Base-by-base conservation (phyloP, 2,113 vertebrate genomes). In the Pomatostomus ruficeps region DNA sequence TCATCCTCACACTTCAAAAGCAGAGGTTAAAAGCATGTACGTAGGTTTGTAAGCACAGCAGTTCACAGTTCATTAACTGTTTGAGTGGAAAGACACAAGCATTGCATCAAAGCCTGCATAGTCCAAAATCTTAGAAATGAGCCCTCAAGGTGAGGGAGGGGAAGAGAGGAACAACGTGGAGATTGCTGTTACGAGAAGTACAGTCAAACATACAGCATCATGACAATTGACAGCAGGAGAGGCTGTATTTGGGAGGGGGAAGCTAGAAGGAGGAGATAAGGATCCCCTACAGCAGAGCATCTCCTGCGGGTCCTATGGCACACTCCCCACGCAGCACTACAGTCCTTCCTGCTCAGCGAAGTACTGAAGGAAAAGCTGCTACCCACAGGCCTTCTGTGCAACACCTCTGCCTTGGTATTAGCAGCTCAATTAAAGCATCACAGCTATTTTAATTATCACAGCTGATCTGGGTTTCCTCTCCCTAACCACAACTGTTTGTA, bases 391-490 rank as follows among this genome's bases (percentile, higher is more conserved):
- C 33, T 90, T 54, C 84, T 28, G 36, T 12, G 15, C 63, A 90
- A 55, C 55, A 59, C 25, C 35, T 57, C 35, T 61, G 17, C 54
- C 1, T 19, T n/a, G 58, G 38, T 45, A 79, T 91, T 88, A 89
- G 77, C 77, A 73, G 70, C 49, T 82, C 74, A 65, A 40, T 75
- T 89, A 49, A 91, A 92, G 45, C 45, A 61, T 75, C 93, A 45
- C 77, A 85, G 77, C 24, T 75, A 18, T 52, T 65, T 71, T 89
- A 88, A 85, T 85, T 61, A 57, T 38, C 57, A 57, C 45, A 42
- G 52, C 78, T 76, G 58, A 94, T 70, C 52, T 88, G 70, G 23
- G 52, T 82, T 91, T 95, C 66, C 52, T 82, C 48, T 82, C 21
- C 14, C 22, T 36, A 55, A 52, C 57, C 71, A 38, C 82, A 75